These are phyloP conservation scores for Cisticola juncidis DNA, from an alignment of 2,113 vertebrate genomes.

Conservation along the genomic window DNA sequence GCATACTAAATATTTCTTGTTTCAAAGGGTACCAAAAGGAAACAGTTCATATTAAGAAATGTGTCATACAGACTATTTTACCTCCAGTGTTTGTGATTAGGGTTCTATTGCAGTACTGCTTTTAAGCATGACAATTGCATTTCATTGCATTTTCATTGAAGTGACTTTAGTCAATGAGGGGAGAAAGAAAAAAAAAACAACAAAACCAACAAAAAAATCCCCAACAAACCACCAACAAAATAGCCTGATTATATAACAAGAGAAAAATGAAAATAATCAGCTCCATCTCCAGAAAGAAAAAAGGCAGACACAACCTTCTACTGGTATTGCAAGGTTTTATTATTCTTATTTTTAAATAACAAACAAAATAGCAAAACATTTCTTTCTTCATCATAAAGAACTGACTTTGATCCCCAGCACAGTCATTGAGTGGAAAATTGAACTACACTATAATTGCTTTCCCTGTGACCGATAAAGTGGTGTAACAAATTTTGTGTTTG, in stretches of 20 bases:
- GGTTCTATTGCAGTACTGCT: slow-evolving; percentile 61
- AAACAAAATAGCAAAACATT: slow-evolving; percentile 77
- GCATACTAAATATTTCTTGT: not conserved
- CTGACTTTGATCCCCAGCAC: slow-evolving; percentile 86
- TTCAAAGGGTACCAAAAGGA: not conserved
- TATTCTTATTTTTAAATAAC: slow-evolving; percentile 77
- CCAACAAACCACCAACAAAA: not conserved
- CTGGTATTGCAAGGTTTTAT: slow-evolving; percentile 20
- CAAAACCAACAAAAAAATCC: not conserved
- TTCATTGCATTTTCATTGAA: slow-evolving; percentile 47
- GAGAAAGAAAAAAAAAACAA: not conserved
- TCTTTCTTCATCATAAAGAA: slow-evolving; percentile 75
- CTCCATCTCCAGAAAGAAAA: slow-evolving; percentile 30
- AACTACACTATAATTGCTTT: slow-evolving; percentile 91
- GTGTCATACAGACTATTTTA: slow-evolving; percentile 3
- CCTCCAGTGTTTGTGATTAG: slow-evolving; percentile 57
- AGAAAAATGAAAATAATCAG: slow-evolving; percentile 57
- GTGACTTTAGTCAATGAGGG: slow-evolving; percentile 41
- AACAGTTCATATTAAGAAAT: not conserved
- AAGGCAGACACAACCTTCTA: not conserved
- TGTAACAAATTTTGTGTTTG: slow-evolving; percentile 91
- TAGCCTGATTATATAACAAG: slow-evolving; percentile 66
- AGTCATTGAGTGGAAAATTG: slow-evolving; percentile 89
- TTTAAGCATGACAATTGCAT: slow-evolving; percentile 72
- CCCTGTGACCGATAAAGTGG: slow-evolving; percentile 87